Percentiles rank a stretch among this genome's conserved stretches.
phyloP scores from a whole-genome alignment of 2,797 vertebrate species.

The Galago senegalensis region DNA sequence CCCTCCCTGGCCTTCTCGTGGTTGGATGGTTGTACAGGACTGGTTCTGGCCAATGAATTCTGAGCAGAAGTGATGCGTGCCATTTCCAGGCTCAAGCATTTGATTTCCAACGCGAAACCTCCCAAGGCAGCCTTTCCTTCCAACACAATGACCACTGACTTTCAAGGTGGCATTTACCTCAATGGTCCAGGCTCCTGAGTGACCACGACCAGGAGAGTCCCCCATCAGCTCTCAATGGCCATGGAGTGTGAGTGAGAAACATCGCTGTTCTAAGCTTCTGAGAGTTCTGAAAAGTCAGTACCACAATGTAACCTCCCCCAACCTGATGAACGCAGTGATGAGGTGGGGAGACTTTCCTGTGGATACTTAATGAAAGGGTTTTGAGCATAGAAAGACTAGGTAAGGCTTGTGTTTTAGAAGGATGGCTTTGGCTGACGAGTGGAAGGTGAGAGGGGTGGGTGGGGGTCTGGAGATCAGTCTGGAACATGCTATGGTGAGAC shows the following conservation, averaged over 20 bases:
- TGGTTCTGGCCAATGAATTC: neutral
- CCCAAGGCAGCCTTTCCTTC: neutral
- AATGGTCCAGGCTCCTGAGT: neutral
- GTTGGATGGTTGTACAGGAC: neutral
- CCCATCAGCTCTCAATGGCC: neutral
- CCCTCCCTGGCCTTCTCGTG: neutral
- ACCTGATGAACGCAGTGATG: neutral
- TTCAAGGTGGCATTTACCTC: neutral
- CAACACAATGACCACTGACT: neutral
- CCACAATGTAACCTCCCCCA: neutral
- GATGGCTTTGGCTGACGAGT: neutral
- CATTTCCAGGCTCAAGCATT: neutral
- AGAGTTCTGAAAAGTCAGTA: neutral
- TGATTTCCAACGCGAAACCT: neutral
- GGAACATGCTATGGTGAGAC: neutral
- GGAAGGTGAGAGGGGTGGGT: neutral
- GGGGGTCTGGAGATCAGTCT: neutral
- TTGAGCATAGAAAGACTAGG: neutral
- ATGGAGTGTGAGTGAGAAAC: neutral
- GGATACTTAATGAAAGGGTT: neutral
- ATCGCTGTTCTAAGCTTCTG: neutral
- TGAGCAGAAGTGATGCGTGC: neutral
- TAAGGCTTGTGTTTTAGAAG: constrained; percentile 15
- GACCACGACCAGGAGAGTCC: neutral
- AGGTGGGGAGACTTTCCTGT: neutral